phyloP scores from a whole-genome alignment of 2,888 invertebrate genomes.

The Rhagophthalmus giganteus region DNA sequence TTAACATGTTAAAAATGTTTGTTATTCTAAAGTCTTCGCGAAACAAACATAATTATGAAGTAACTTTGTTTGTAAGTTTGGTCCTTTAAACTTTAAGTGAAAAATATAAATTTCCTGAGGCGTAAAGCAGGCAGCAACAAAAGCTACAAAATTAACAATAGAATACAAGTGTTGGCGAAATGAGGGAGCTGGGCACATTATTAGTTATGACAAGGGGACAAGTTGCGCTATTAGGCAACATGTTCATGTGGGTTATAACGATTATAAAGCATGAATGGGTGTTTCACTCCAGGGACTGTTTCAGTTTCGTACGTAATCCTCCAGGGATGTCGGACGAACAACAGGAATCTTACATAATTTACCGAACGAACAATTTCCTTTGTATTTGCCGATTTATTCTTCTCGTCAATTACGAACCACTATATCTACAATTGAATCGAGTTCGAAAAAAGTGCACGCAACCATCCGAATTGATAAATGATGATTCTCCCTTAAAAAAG shows the following conservation, averaged over 20 bases:
- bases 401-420: too few relatives aligned
- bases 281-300: conserved; percentile 19
- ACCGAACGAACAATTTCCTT: too few relatives aligned
- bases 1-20: too few relatives aligned
- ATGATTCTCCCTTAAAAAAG: conserved; percentile 1
- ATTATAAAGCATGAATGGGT: conserved; percentile 40
- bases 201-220: conserved; percentile 42
- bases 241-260: conserved; percentile 45
- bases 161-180: conserved; percentile 22
- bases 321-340: neutral
- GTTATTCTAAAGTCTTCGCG: too few relatives aligned
- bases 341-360: neutral
- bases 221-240: conserved; percentile 45
- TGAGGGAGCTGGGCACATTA: conserved; percentile 23
- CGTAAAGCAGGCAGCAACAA: conserved; percentile 12
- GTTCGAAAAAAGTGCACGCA: too few relatives aligned
- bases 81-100: conserved; percentile 12
- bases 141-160: conserved; percentile 28
- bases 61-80: conserved; percentile 11
- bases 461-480: too few relatives aligned
- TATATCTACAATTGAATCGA: too few relatives aligned
- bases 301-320: neutral
- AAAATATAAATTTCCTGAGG: conserved; percentile 13
- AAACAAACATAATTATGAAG: conserved; percentile 8
- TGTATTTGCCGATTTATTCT: neutral